phyloP scores from a whole-genome alignment of 2,888 invertebrate species.

The Pachymerium ferrugineum region DNA sequence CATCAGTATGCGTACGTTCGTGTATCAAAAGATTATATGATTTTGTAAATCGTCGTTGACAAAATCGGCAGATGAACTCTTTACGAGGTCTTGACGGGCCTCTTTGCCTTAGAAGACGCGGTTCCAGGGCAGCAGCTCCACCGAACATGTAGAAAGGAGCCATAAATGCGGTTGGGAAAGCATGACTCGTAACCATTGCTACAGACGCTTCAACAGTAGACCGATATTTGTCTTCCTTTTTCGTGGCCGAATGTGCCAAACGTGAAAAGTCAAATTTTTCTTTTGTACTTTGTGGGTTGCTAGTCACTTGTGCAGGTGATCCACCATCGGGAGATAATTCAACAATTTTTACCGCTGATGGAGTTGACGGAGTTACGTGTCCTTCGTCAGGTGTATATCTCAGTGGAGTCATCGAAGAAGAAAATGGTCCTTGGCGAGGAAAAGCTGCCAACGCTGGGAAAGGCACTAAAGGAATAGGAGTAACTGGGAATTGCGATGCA shows the following conservation, averaged over 20 bases:
- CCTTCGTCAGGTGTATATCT: not conserved
- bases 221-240: slow-evolving; percentile 17
- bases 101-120: slow-evolving; percentile 34
- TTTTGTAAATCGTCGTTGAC: slow-evolving; percentile 55
- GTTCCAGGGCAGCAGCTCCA: not conserved
- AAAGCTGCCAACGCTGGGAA: slow-evolving; percentile 24
- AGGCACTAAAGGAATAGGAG: slow-evolving; percentile 28
- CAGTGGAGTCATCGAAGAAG: not conserved
- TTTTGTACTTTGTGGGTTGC: slow-evolving; percentile 23
- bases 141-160: slow-evolving; percentile 33
- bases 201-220: not conserved
- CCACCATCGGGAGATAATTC: slow-evolving; percentile 21
- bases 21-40: slow-evolving; percentile 57
- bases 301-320: not conserved
- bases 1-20: slow-evolving; percentile 57
- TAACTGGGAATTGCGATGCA: slow-evolving; percentile 27
- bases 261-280: slow-evolving; percentile 41
- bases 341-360: slow-evolving; percentile 20
- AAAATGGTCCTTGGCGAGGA: not conserved
- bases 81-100: slow-evolving; percentile 50
- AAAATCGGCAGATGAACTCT: slow-evolving; percentile 56
- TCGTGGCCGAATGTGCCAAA: slow-evolving; percentile 41
- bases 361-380: not conserved
- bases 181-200: slow-evolving; percentile 33
- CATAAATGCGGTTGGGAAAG: slow-evolving; percentile 33